A percentile compares a stretch with the other conserved stretches of the same genome.
phyloP scores from a whole-genome alignment of 2,113 vertebrate genomes.

The Canis aureus region DNA sequence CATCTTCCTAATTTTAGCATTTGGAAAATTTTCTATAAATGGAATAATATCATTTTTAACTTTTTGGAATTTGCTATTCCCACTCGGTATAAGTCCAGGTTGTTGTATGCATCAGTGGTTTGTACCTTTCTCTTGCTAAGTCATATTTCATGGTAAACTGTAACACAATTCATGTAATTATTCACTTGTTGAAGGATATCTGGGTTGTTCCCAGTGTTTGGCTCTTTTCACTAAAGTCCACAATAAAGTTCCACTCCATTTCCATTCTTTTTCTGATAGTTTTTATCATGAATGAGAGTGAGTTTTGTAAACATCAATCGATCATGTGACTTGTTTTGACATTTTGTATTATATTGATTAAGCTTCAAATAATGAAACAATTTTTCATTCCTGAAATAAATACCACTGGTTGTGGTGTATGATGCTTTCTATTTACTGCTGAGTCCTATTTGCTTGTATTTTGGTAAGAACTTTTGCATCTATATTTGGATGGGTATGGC shows the following conservation, averaged over 20 bases:
- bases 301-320: neutral
- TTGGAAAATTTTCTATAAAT: neutral
- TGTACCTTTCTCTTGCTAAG: neutral
- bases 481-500: neutral
- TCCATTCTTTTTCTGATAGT: neutral
- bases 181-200: neutral
- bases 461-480: neutral
- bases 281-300: neutral
- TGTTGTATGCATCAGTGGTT: neutral
- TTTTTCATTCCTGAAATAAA: neutral
- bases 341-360: neutral
- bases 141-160: neutral
- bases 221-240: neutral
- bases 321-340: neutral
- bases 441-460: neutral
- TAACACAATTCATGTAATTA: neutral
- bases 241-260: neutral
- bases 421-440: neutral
- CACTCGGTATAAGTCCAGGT: neutral
- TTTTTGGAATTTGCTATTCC: neutral
- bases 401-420: neutral
- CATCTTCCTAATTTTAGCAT: neutral
- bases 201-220: neutral
- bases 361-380: neutral
- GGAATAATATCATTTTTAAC: neutral